phyloP scores from a whole-genome alignment of 2,888 invertebrate species.

The Lithosia quadra region DNA sequence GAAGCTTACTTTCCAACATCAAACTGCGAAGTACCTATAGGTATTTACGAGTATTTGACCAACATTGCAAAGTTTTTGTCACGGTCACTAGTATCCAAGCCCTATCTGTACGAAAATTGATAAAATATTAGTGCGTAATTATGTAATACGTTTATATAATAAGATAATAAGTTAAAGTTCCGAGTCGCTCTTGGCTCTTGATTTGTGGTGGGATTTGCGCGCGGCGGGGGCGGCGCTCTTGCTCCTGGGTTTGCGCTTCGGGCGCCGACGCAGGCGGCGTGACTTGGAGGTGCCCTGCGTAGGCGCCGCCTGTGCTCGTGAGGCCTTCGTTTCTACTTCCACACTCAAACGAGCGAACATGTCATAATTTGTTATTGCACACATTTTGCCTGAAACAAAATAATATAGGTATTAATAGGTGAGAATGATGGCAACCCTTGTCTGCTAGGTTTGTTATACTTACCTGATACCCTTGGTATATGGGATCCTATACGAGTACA shows the following conservation, averaged over 20 bases:
- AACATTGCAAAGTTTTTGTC: too few species aligned
- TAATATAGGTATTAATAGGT: background rate
- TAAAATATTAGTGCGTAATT: slow-evolving; percentile 10
- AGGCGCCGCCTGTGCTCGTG: slow-evolving; percentile 64
- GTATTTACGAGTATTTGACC: too few species aligned
- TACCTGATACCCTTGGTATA: too few species aligned
- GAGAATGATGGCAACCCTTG: too few species aligned
- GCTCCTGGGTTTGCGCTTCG: slow-evolving; percentile 74
- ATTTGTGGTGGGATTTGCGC: slow-evolving; percentile 66
- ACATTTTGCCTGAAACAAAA: slow-evolving; percentile 76
- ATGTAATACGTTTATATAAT: background rate
- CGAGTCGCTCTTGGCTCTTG: slow-evolving; percentile 81
- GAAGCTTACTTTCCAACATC: background rate
- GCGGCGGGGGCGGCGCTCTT: slow-evolving; percentile 77
- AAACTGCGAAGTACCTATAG: background rate
- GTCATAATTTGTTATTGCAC: slow-evolving; percentile 82
- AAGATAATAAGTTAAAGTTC: slow-evolving; percentile 63
- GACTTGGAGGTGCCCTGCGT: slow-evolving; percentile 61
- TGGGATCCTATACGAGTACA: too few species aligned
- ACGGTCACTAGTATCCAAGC: background rate
- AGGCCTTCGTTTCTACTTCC: slow-evolving; percentile 76
- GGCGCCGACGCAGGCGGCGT: slow-evolving; percentile 68
- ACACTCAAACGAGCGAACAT: slow-evolving; percentile 82
- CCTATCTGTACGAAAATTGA: background rate
- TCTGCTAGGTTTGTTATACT: too few species aligned